Evolutionary conservation across 2,888 invertebrate species (phyloP).

Genomic region (Synergus gifuensis): DNA sequence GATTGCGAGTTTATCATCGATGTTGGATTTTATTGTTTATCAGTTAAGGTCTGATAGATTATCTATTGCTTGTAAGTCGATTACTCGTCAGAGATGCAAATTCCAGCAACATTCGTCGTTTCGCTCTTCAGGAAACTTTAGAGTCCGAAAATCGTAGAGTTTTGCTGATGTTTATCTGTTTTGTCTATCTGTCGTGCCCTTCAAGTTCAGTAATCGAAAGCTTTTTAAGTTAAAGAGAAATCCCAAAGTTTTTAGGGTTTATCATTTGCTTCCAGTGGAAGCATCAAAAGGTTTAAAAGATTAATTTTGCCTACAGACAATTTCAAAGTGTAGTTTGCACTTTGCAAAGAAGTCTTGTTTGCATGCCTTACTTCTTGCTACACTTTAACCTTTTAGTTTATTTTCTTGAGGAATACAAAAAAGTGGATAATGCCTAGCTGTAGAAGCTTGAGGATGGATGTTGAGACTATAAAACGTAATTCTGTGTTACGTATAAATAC

Average conservation of each 20-base stretch:
- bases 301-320: no score
- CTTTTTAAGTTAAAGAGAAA: no score
- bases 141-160: neutral
- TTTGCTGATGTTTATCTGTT: no score
- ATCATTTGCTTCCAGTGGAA: no score
- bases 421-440: constrained; percentile 11
- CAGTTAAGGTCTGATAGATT: constrained; percentile 2
- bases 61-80: neutral
- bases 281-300: no score
- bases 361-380: neutral
- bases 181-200: no score
- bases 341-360: neutral
- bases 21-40: neutral
- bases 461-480: neutral
- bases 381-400: neutral
- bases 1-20: neutral
- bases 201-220: no score
- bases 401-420: neutral
- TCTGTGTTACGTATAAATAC: neutral
- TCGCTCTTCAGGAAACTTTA: neutral
- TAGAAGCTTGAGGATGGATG: neutral
- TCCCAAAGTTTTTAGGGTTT: no score
- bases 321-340: neutral
- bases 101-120: neutral
- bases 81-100: constrained; percentile 8